Base-by-base conservation (phyloP, 2,797 vertebrate genomes). In the Arrhamphus sclerolepis region DNA sequence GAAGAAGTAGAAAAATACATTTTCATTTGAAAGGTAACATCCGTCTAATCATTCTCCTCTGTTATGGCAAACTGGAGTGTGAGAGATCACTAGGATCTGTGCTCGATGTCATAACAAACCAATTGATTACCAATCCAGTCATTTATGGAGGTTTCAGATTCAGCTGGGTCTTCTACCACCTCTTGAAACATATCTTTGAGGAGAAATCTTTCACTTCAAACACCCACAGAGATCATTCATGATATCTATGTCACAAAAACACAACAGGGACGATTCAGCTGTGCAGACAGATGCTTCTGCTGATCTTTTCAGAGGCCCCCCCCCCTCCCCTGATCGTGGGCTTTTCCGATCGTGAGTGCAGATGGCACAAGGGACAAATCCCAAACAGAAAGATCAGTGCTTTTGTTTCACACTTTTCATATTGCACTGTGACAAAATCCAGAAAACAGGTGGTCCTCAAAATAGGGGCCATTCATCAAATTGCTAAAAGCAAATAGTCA, bases 351-450 rank as follows among this genome's bases (percentile, higher is more conserved):
- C 61, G 56, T 1, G 5, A 68, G 57, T 83, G 49, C 87, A 90
- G 86, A 90, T 91, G 90, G 85, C 46, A 67, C 42, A 20, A 66
- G 62, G 50, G 76, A 55, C 53, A 61, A 75, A 80, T 68, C 78
- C 70, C 46, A 62, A 43, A 39, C 28, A 52, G 22, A 68, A 66
- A 82, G 77, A 87, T 82, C 69, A 72, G 42, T 26, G 14, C 84
- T 80, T 71, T 89, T 89, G 82, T 89, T 84, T 75, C 38, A 56
- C 60, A 50, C 59, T 55, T 70, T 64, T 76, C 58, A 47, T 19
- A 50, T 58, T n/a, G 2, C 2, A 47, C 65, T 73, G 61, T 54
- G 58, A 53, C 66, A 34, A 57, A 61, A 69, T 14, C 31, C 31
- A 50, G 26, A 55, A 81, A 74, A 85, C 84, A 81, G 83, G 78